Conservation (phyloP, 2,888 invertebrate species). For the Trachelus iudaicus region DNA sequence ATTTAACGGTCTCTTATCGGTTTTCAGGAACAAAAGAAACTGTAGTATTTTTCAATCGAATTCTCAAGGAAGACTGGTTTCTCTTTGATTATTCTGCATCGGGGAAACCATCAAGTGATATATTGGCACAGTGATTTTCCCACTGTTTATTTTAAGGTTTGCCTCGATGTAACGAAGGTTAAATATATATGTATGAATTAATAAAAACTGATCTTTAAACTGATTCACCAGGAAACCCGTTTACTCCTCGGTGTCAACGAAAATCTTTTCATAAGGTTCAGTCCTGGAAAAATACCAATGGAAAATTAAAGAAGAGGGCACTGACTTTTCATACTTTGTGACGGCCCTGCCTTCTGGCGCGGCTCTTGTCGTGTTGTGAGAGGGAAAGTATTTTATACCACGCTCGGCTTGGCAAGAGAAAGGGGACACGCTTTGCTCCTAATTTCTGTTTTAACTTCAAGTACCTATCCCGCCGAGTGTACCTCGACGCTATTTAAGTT, state of each 20-base stretch:
- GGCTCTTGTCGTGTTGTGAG: conserved; percentile 44
- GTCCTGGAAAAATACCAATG: neutral
- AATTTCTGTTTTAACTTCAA: conserved; percentile 62
- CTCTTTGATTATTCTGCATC: neutral
- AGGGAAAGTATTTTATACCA: conserved; percentile 66
- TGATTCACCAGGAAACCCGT: no score
- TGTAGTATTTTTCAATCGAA: neutral
- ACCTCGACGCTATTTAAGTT: conserved; percentile 30
- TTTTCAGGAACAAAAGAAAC: neutral
- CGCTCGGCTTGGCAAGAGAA: conserved; percentile 66
- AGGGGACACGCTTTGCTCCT: conserved; percentile 66
- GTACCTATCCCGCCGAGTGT: conserved; percentile 44
- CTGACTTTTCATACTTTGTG: conserved; percentile 56
- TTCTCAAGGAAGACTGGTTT: neutral
- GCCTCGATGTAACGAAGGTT: neutral
- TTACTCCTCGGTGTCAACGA: neutral
- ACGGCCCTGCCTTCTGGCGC: conserved; percentile 34
- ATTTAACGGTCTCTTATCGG: neutral
- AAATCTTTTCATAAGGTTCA: neutral
- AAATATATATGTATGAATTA: neutral
- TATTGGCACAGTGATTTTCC: neutral
- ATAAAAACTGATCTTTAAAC: neutral
- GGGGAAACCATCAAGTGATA: neutral
- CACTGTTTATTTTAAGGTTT: neutral
- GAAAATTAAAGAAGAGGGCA: neutral